Base-by-base conservation (phyloP, 2,888 invertebrate species). In the Drosophila antonietae region DNA sequence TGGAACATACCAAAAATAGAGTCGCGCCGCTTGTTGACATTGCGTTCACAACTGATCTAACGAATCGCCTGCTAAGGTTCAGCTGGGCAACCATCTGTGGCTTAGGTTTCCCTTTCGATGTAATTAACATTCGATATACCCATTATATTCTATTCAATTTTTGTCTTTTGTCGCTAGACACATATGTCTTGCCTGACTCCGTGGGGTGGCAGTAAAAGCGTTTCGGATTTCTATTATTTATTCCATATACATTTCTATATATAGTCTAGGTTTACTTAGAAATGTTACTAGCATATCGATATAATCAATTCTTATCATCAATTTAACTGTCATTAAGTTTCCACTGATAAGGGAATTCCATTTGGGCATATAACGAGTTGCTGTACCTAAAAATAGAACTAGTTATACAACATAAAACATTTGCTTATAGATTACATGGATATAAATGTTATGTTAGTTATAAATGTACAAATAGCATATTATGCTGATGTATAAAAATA, bases 61-160 rank as follows among this genome's bases (percentile, higher is more conserved):
- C 31, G 33, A 51, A 51, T 18, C 33, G 33, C 8, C 31, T 33
- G 52, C 14, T 41, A 23, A 0, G 47, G 23, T 57, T 49, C 35
- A 39, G n/a, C 10, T 20, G 41, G 5, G 10, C 31, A 2, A n/a
- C 31, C 31, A 49, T 31, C 49, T 12, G 10, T 5, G 12, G 14
- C 4, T 18, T 33, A 28, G n/a, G 31, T 47, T 61, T 47, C 41
- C 35, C 61, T 43, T 49, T 18, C 55, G 39, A 41, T 41, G 6
- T 44, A 58, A 77, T 75, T 75, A 62, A 64, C 43, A 75, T 78
- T 59, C 58, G 37, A 51, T 63, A 53, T 46, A 55, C 43, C 47
- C 49, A 35, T n/a, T 12, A 33, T 47, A 39, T 37, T 39, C 28
- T 31, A 6, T 15, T 57, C 33, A 1, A 31, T n/a, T 56, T 57